A percentile compares a stretch with the other conserved stretches of the same genome.
Evolutionary conservation across 2,888 invertebrate species (phyloP).

Genomic region (Caenorhabditis sp.): DNA sequence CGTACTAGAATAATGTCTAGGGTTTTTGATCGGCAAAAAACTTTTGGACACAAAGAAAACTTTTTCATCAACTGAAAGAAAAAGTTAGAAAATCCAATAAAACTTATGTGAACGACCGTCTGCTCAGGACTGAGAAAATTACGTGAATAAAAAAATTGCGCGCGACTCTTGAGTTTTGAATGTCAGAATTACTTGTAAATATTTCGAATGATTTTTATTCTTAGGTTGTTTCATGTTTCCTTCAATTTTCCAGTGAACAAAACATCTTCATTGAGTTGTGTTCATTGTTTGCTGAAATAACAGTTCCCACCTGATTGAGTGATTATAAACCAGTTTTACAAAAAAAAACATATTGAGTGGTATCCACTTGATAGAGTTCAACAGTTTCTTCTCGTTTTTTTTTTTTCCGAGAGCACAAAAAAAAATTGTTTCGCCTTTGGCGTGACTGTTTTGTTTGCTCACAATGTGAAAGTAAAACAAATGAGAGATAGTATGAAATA

Average conservation of each 20-base stretch:
- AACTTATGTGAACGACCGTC: too few relatives aligned
- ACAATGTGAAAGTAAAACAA: constrained; percentile 40
- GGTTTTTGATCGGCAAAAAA: too few relatives aligned
- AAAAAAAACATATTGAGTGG: constrained; percentile 31
- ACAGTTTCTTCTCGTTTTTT: constrained; percentile 22
- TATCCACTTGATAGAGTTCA: constrained; percentile 41
- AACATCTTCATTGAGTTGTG: background rate
- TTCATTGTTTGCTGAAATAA: constrained; percentile 17
- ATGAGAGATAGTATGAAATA: constrained; percentile 16
- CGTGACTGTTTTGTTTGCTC: constrained; percentile 13
- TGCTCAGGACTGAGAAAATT: too few relatives aligned
- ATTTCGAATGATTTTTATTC: too few relatives aligned
- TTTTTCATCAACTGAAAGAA: too few relatives aligned
- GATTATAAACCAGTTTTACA: constrained; percentile 18
- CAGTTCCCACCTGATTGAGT: constrained; percentile 27
- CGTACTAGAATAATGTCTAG: too few relatives aligned
- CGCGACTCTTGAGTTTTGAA: too few relatives aligned
- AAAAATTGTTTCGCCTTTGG: background rate
- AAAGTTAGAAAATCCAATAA: too few relatives aligned
- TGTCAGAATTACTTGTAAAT: too few relatives aligned
- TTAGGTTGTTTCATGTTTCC: background rate
- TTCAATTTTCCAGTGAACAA: background rate
- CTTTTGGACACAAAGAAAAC: too few relatives aligned
- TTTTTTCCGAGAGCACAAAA: background rate
- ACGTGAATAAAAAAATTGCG: too few relatives aligned